A percentile compares a stretch with the other conserved stretches of the same genome.
These are phyloP conservation scores for Oreocharis arfaki DNA, from an alignment of 2,113 vertebrate genomes.

Conservation along the genomic window DNA sequence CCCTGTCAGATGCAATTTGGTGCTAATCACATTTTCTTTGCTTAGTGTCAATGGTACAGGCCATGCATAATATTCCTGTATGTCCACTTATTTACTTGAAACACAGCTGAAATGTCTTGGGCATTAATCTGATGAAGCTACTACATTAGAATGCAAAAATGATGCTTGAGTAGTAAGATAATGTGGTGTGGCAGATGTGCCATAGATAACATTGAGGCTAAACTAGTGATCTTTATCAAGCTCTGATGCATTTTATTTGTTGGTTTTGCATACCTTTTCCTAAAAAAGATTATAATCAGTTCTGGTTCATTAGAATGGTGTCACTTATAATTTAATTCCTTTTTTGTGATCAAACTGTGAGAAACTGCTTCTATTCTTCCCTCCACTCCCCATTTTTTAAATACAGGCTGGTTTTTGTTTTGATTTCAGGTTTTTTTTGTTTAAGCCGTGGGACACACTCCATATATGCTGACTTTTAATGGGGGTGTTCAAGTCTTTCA, in stretches of 20 bases:
- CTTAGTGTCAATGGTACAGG: conserved; percentile 80
- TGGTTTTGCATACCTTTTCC: conserved; percentile 64
- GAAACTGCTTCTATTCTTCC: not conserved
- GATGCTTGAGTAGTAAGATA: conserved; percentile 68
- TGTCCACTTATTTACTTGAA: conserved; percentile 78
- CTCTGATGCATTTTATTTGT: conserved; percentile 70
- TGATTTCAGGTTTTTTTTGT: not conserved
- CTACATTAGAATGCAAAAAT: conserved; percentile 79
- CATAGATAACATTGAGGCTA: conserved; percentile 59
- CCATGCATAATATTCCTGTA: conserved; percentile 82
- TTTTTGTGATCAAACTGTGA: conserved; percentile 48
- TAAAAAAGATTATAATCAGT: conserved; percentile 68
- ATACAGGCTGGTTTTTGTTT: not conserved
- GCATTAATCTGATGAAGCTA: conserved; percentile 79
- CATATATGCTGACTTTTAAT: not conserved
- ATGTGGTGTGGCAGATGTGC: conserved; percentile 77
- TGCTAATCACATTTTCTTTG: conserved; percentile 86
- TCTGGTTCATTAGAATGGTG: conserved; percentile 71
- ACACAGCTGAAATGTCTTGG: conserved; percentile 78
- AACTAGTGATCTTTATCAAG: conserved; percentile 65
- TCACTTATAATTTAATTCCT: conserved; percentile 66
- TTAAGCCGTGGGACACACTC: not conserved
- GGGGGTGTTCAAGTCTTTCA: not conserved
- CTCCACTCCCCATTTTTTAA: not conserved
- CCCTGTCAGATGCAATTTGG: conserved; percentile 90